Conservation (phyloP, 2,797 vertebrate species). For the Cossypha caffra region DNA sequence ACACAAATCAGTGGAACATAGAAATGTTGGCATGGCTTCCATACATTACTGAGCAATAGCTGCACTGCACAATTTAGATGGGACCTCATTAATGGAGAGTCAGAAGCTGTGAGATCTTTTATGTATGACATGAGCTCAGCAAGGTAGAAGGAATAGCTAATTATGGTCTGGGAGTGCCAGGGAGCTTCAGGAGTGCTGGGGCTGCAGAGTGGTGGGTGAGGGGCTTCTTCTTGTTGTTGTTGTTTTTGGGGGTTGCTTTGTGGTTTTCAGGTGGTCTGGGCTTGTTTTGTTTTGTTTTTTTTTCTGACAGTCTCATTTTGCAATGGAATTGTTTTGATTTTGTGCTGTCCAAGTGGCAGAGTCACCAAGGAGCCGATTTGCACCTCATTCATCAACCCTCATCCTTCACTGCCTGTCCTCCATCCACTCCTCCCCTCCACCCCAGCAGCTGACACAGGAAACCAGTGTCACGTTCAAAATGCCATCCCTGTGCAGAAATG, state of each 20-base stretch:
- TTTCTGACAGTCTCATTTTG: not conserved
- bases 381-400: not conserved
- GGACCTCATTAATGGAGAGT: not conserved
- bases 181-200: not conserved
- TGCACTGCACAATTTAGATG: not conserved
- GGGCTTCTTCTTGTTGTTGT: not conserved
- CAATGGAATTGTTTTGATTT: not conserved
- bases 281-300: no score
- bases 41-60: not conserved
- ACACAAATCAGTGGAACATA: not conserved
- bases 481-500: not conserved
- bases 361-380: not conserved
- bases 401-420: not conserved
- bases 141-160: not conserved
- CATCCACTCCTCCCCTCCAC: not conserved
- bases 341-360: not conserved
- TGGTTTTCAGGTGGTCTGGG: not conserved
- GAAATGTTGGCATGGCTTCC: slow-evolving; percentile 6
- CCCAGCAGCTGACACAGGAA: not conserved
- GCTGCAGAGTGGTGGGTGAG: rapidly evolving
- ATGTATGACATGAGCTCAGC: not conserved
- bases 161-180: not conserved
- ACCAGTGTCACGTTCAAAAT: not conserved
- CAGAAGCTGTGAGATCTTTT: not conserved
- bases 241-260: rapidly evolving